phyloP scores from a whole-genome alignment of 2,888 invertebrate genomes.

The Scelioninae gen. 2 region DNA sequence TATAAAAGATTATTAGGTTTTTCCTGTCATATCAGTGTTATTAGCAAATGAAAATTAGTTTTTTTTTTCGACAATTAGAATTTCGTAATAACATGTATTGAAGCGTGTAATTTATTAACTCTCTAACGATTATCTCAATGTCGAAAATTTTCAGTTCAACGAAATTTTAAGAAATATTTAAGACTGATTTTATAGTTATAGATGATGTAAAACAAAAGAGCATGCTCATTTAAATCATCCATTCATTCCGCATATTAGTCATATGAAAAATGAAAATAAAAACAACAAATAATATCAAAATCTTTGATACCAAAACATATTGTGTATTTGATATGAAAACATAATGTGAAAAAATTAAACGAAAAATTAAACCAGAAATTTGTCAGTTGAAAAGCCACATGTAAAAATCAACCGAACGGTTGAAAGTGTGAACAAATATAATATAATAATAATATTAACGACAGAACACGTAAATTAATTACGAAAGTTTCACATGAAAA shows the following conservation, averaged over 20 bases:
- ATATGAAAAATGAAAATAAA: constrained; percentile 56
- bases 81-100: constrained; percentile 21
- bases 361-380: constrained; percentile 25
- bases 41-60: constrained; percentile 56
- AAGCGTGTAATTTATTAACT: constrained; percentile 21
- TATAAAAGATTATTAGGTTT: constrained; percentile 62
- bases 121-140: constrained; percentile 24
- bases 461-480: not conserved
- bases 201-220: constrained; percentile 64
- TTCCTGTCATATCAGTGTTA: constrained; percentile 66
- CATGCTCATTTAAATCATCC: constrained; percentile 70
- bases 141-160: constrained; percentile 62
- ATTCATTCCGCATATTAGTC: constrained; percentile 68
- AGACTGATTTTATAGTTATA: constrained; percentile 73
- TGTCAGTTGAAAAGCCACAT: constrained; percentile 5
- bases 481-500: constrained; percentile 11
- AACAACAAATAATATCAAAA: constrained; percentile 67
- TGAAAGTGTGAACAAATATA: constrained; percentile 14
- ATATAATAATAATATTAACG: constrained; percentile 18
- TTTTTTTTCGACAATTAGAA: constrained; percentile 18
- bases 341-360: constrained; percentile 45
- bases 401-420: constrained; percentile 10
- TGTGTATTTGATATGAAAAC: constrained; percentile 70
- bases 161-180: constrained; percentile 71
- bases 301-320: constrained; percentile 73